A percentile compares a stretch with the other conserved stretches of the same genome.
These are phyloP conservation scores for Lindbergichthys nudifrons DNA, from an alignment of 2,797 vertebrate species.

Conservation along the genomic window DNA sequence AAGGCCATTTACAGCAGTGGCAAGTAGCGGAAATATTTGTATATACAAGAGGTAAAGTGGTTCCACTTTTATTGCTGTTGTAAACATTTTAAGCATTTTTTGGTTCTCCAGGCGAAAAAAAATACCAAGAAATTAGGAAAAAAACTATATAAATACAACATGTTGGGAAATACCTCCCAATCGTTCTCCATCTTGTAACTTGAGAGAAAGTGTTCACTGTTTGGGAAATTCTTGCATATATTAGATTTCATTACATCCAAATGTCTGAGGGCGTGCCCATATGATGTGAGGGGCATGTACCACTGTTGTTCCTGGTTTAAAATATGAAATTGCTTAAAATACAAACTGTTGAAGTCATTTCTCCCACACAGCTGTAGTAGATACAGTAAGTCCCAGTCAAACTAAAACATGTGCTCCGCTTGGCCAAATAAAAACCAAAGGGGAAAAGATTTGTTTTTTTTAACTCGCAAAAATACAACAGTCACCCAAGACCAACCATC, in stretches of 20 bases:
- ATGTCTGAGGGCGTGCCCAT: slow-evolving; percentile 26
- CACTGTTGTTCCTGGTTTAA: slow-evolving; percentile 35
- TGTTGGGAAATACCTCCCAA: neutral
- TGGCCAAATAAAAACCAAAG: slow-evolving; percentile 57
- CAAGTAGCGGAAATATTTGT: slow-evolving; percentile 71
- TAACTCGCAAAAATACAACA: slow-evolving; percentile 48
- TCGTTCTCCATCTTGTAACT: neutral
- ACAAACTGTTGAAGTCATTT: slow-evolving; percentile 68
- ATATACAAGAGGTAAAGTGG: slow-evolving; percentile 64
- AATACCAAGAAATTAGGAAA: slow-evolving; percentile 27
- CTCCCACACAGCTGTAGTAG: slow-evolving; percentile 73
- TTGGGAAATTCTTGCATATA: slow-evolving; percentile 27
- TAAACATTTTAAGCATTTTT: slow-evolving; percentile 73
- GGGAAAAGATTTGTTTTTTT: slow-evolving; percentile 48
- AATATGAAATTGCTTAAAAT: slow-evolving; percentile 61
- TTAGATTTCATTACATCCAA: slow-evolving; percentile 43
- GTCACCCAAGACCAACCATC: slow-evolving; percentile 32
- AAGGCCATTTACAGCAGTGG: slow-evolving; percentile 54
- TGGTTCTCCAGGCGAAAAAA: slow-evolving; percentile 12
- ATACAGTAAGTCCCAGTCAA: slow-evolving; percentile 67
- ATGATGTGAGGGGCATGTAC: slow-evolving; percentile 31
- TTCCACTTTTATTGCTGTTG: slow-evolving; percentile 49
- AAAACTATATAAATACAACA: slow-evolving; percentile 33
- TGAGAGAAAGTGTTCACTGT: slow-evolving; percentile 19
- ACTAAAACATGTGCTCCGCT: slow-evolving; percentile 66